Conservation (phyloP, 2,888 invertebrate genomes). For the Melanargia galathea region DNA sequence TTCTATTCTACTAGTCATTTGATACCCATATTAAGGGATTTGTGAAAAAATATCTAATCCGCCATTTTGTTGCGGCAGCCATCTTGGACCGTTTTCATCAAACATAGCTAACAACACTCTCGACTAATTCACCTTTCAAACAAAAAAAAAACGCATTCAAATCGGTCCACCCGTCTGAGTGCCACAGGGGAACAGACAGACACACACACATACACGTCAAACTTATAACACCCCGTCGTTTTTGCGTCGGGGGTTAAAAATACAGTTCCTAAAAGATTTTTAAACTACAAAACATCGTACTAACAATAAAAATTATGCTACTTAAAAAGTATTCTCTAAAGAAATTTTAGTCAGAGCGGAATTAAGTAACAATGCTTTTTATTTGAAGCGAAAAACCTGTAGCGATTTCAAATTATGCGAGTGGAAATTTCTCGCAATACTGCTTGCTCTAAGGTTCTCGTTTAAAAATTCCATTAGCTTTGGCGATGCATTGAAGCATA, state of each 20-base stretch:
- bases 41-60: too few species aligned
- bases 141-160: too few species aligned
- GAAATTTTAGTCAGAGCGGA: slow-evolving; percentile 22
- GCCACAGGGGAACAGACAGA: too few species aligned
- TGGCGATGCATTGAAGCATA: neutral
- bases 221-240: too few species aligned
- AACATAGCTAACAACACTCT: too few species aligned
- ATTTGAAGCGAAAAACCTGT: slow-evolving; percentile 27
- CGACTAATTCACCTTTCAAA: too few species aligned
- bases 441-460: slow-evolving; percentile 19
- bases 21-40: too few species aligned
- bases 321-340: slow-evolving; percentile 24
- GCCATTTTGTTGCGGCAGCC: too few species aligned
- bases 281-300: slow-evolving; percentile 6
- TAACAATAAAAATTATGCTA: slow-evolving; percentile 20
- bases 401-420: slow-evolving; percentile 24
- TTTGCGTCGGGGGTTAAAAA: neutral
- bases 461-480: slow-evolving; percentile 29
- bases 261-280: neutral
- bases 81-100: too few species aligned
- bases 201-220: too few species aligned
- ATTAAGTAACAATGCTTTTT: slow-evolving; percentile 27
- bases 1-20: too few species aligned
- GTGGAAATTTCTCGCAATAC: slow-evolving; percentile 24
- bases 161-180: too few species aligned